A percentile compares a stretch with the other conserved stretches of the same genome.
These are phyloP conservation scores for Amblyopsis rosae DNA, from an alignment of 2,113 vertebrate species.

Conservation along the genomic window DNA sequence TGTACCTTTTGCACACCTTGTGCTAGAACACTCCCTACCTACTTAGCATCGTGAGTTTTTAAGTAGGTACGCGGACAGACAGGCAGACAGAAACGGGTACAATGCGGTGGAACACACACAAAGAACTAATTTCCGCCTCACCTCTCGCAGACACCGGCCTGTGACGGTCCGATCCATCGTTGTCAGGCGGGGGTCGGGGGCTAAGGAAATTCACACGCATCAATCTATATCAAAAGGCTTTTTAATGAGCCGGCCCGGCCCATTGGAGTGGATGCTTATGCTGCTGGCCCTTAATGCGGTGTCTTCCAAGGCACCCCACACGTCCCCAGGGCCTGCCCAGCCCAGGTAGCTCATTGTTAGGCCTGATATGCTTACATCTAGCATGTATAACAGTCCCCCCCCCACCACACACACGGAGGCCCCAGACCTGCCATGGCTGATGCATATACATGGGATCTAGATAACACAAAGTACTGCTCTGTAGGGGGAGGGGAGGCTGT, in stretches of 20 bases:
- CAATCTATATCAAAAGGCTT: conserved; percentile 44
- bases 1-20: too few species aligned
- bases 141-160: background rate
- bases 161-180: background rate
- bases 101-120: too few species aligned
- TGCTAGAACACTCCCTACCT: too few species aligned
- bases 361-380: conserved; percentile 42
- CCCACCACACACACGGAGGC: background rate
- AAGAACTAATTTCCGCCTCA: too few species aligned
- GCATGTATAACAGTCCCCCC: background rate
- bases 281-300: background rate
- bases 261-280: conserved; percentile 33
- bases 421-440: conserved; percentile 11
- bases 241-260: conserved; percentile 42
- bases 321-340: conserved; percentile 26
- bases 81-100: background rate
- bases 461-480: background rate
- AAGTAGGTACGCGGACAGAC: background rate
- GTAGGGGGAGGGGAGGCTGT: background rate
- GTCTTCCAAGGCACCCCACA: conserved; percentile 9
- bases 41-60: too few species aligned
- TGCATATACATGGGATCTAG: conserved; percentile 5
- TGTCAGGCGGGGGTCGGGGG: background rate
- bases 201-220: conserved; percentile 35
- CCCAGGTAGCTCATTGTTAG: conserved; percentile 35